Evolutionary conservation across 2,113 vertebrate genomes (phyloP).

Genomic region (Etheostoma spectabile): DNA sequence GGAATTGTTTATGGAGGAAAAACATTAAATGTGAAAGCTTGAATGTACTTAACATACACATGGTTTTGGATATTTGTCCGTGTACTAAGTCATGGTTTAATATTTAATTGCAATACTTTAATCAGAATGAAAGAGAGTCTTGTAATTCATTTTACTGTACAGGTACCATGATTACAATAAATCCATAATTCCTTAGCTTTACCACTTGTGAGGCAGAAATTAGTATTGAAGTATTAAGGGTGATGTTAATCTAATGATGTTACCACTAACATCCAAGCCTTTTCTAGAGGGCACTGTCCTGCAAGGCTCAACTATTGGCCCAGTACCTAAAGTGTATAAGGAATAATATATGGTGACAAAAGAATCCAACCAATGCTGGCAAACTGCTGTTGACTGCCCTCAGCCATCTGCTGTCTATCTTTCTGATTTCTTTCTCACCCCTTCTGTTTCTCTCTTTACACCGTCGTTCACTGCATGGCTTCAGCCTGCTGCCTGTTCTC

Average conservation of each 20-base stretch:
- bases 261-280: neutral
- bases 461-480: slow-evolving; percentile 58
- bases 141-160: neutral
- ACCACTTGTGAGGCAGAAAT: neutral
- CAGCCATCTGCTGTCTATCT: slow-evolving; percentile 10
- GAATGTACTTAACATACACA: neutral
- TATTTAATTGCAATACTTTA: neutral
- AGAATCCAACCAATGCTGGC: neutral
- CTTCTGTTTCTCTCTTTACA: slow-evolving; percentile 14
- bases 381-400: slow-evolving; percentile 22
- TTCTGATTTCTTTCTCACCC: slow-evolving; percentile 1
- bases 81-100: neutral
- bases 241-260: neutral
- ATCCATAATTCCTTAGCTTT: neutral
- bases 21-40: neutral
- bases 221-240: neutral
- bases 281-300: neutral
- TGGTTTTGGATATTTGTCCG: neutral
- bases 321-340: neutral
- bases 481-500: slow-evolving; percentile 53
- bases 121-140: neutral
- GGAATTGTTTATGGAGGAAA: neutral
- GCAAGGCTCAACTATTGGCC: neutral
- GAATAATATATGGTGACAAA: neutral
- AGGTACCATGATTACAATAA: neutral